phyloP scores from a whole-genome alignment of 2,113 vertebrate genomes.

The Phrynocephalus versicolor region DNA sequence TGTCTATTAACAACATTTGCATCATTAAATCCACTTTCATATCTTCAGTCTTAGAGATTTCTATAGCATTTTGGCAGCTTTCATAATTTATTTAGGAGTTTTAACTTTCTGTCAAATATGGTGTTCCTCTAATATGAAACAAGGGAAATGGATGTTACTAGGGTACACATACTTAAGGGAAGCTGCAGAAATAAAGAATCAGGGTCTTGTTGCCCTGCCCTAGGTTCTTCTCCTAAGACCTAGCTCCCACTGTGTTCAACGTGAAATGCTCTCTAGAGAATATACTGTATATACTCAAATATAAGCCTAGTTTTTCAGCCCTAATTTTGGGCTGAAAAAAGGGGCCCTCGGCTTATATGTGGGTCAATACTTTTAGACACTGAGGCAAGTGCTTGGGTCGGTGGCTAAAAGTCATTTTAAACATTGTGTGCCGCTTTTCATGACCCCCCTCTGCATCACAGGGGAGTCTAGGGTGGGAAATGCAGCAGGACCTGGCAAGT shows the following conservation, averaged over 20 bases:
- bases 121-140: conserved; percentile 54
- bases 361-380: too few relatives aligned
- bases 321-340: too few relatives aligned
- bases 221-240: neutral
- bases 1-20: conserved; percentile 57
- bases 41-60: conserved; percentile 18
- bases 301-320: too few relatives aligned
- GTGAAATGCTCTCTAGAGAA: neutral
- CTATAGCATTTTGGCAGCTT: conserved; percentile 52
- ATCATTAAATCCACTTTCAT: conserved; percentile 50
- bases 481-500: too few relatives aligned
- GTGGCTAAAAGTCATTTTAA: too few relatives aligned
- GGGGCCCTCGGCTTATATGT: too few relatives aligned
- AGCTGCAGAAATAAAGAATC: conserved; percentile 29
- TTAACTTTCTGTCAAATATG: conserved; percentile 59
- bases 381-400: too few relatives aligned
- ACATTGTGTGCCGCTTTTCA: too few relatives aligned
- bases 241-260: neutral
- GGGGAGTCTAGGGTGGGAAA: too few relatives aligned
- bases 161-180: conserved; percentile 58
- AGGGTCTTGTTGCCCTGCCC: too few relatives aligned
- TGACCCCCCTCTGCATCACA: too few relatives aligned
- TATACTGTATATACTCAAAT: too few relatives aligned
- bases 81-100: conserved; percentile 62
- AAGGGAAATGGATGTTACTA: conserved; percentile 32